phyloP scores from a whole-genome alignment of 2,113 vertebrate genomes.

The Myxocyprinus asiaticus region DNA sequence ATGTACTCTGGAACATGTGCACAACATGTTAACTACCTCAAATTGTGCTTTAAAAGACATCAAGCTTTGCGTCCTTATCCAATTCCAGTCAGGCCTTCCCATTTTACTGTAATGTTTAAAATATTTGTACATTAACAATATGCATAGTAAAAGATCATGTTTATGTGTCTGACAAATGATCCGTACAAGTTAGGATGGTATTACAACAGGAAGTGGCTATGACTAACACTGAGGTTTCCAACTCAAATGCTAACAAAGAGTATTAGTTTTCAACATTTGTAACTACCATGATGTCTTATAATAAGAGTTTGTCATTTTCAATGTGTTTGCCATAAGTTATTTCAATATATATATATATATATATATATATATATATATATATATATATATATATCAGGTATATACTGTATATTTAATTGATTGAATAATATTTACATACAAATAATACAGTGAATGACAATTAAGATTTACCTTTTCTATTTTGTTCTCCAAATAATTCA shows the following conservation, averaged over 20 bases:
- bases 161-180: constrained; percentile 37
- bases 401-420: no score
- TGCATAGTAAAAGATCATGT: constrained; percentile 30
- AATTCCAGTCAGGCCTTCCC: constrained; percentile 16
- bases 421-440: no score
- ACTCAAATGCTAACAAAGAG: constrained; percentile 21
- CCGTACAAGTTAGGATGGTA: constrained; percentile 11
- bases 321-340: not conserved
- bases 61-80: not conserved
- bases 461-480: not conserved
- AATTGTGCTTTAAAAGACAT: not conserved
- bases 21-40: not conserved
- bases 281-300: not conserved
- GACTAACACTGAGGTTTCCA: constrained; percentile 42
- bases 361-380: not conserved
- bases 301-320: not conserved
- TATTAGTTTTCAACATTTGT: constrained; percentile 15
- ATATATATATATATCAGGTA: no score
- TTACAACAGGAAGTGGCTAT: constrained; percentile 46
- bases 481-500: no score
- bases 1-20: not conserved
- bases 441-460: no score
- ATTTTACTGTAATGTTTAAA: constrained; percentile 37
- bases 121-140: constrained; percentile 36
- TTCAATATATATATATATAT: not conserved